A percentile compares a stretch with the other conserved stretches of the same genome.
Evolutionary conservation across 2,797 vertebrate genomes (phyloP).

Genomic region (Rhodeus uyekii): DNA sequence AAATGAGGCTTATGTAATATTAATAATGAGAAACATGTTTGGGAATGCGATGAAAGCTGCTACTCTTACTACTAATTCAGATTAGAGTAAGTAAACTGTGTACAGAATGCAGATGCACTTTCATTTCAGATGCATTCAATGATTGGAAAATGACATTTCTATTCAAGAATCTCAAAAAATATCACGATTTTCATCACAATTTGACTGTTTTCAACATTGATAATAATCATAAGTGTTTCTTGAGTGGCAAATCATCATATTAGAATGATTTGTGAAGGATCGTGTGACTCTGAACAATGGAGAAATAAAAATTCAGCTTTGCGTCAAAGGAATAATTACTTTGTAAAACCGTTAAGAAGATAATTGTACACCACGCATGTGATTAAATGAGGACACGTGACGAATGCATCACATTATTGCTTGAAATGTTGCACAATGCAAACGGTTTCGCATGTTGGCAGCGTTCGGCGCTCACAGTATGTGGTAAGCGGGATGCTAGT

Average conservation of each 20-base stretch:
- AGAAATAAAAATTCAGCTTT: not conserved
- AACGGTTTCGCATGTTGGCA: not conserved
- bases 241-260: not conserved
- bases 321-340: not conserved
- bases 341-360: no score
- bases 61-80: not conserved
- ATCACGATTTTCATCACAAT: not conserved
- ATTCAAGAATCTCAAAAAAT: not conserved
- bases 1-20: not conserved
- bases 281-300: not conserved
- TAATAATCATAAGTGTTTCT: not conserved
- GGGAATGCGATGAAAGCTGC: not conserved
- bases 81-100: not conserved
- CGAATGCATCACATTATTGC: not conserved
- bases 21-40: constrained; percentile 1
- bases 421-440: not conserved
- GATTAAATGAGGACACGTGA: not conserved
- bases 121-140: not conserved
- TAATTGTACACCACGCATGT: no score
- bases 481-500: not conserved
- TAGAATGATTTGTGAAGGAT: not conserved
- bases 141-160: not conserved
- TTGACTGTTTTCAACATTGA: not conserved
- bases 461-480: not conserved
- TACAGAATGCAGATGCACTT: not conserved